A percentile compares a stretch with the other conserved stretches of the same genome.
Conservation (phyloP, 1,140 invertebrate species). For the Subanguina moxae region DNA sequence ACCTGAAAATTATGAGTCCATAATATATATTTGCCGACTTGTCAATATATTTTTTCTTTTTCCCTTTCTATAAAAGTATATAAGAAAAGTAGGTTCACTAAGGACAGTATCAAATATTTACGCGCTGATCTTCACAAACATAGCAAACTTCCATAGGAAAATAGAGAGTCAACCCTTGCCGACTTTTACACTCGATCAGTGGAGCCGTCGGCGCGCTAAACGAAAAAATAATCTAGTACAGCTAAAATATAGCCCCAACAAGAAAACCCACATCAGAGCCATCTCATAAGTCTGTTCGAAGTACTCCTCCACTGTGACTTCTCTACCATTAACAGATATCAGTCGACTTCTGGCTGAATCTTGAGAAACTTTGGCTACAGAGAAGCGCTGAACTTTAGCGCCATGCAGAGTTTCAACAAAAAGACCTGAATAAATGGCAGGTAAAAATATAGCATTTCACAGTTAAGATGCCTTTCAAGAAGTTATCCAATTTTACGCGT, state of each 20-base stretch:
- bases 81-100: no score
- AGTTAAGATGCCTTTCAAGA: background rate
- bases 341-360: background rate
- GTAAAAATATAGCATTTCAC: no score
- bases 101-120: no score
- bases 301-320: background rate
- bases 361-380: background rate
- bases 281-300: background rate
- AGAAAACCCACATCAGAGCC: background rate
- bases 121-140: slow-evolving; percentile 22
- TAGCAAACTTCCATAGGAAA: slow-evolving; percentile 20
- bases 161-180: background rate
- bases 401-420: no score
- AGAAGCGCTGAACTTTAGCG: background rate
- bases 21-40: no score
- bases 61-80: no score
- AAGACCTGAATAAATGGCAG: background rate
- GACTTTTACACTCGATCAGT: slow-evolving; percentile 7
- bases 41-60: no score
- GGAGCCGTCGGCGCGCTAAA: slow-evolving; percentile 9
- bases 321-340: background rate
- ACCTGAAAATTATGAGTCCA: no score
- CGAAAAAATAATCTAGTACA: no score
- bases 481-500: background rate
- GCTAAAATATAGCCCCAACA: background rate